Evolutionary conservation across 2,888 invertebrate species (phyloP), one percentile per base, ranked within the genome.

Genomic region (Gymnocheta viridis): DNA sequence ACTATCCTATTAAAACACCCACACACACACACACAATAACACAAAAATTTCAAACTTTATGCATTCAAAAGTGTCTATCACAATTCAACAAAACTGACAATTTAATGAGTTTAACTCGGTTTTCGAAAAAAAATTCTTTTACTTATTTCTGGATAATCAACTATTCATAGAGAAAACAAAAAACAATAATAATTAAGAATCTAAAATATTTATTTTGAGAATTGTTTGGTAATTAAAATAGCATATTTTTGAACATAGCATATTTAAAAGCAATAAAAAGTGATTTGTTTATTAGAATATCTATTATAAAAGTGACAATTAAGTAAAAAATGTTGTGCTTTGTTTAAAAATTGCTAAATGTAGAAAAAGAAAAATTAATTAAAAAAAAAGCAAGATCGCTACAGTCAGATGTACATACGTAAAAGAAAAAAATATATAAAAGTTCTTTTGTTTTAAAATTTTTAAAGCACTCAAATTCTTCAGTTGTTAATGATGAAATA

Each of bases 81-180:
- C 67, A 81, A 64, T 38, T 69, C 38, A 70, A 64, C 51, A 38
- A 38, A 66, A 54, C 22, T 62, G 38, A 74, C 74, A 81, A 24
- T 81, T 81, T 62, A 81, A 81, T 74, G 67, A 69, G 49, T 80
- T 54, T 44, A 22, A 51, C 10, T 54, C 41, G 22, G 35, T 60
- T 70, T 70, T 70, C 32, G 5, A n/a, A 9, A 9, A 32, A 72
- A 32, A 58, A 24, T 27, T 24, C 22, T 29, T 47, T 54, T 54
- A 0, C 38, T 38, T 22, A 66, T 17, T 32, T 67, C 2, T 47
- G 14, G 0, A 7, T 29, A 3, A 9, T 6, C 9, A 29, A 29
- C 0, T 51, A 2, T 12, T 47, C 4, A 14, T 5, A 14, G 6
- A n/a, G 10, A 14, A 27, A 51, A 19, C 5, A n/a, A n/a, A n/a